Conservation (phyloP, 35 echinoderm and acorn worm species). For the Chiridota heheva region DNA sequence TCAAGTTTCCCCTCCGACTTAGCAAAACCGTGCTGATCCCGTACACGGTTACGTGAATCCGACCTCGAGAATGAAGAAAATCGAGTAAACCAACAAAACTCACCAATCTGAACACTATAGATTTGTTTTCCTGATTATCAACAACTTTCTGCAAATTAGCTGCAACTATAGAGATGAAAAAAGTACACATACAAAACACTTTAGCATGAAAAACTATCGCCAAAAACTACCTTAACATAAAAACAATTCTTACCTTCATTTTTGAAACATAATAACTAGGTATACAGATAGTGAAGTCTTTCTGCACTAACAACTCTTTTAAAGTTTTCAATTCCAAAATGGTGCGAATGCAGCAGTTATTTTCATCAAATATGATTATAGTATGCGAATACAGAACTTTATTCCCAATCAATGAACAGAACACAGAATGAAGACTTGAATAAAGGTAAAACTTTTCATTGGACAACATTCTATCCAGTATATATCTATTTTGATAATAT, state of each 20-base stretch:
- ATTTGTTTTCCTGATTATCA: constrained; percentile 57
- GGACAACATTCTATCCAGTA: too few relatives aligned
- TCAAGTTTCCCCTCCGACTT: too few relatives aligned
- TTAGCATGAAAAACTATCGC: not conserved
- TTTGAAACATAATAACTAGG: not conserved
- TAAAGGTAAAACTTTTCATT: too few relatives aligned
- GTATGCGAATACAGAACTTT: too few relatives aligned
- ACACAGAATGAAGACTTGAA: too few relatives aligned
- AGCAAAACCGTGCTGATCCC: not conserved
- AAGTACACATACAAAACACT: not conserved
- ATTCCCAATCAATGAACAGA: too few relatives aligned
- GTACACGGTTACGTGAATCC: not conserved
- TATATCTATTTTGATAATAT: too few relatives aligned
- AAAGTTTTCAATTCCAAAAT: not conserved
- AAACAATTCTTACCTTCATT: not conserved
- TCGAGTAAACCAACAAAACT: constrained; percentile 26
- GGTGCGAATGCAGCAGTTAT: too few relatives aligned
- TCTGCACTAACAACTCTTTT: not conserved
- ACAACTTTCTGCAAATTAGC: constrained; percentile 90
- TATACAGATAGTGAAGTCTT: not conserved
- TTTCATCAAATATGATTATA: too few relatives aligned
- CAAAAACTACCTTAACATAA: not conserved
- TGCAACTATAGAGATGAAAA: constrained; percentile 64
- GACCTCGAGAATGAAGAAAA: not conserved
- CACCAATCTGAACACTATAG: constrained; percentile 71